Evolutionary conservation across 2,113 vertebrate genomes (phyloP).

Genomic region (Octodon degus): DNA sequence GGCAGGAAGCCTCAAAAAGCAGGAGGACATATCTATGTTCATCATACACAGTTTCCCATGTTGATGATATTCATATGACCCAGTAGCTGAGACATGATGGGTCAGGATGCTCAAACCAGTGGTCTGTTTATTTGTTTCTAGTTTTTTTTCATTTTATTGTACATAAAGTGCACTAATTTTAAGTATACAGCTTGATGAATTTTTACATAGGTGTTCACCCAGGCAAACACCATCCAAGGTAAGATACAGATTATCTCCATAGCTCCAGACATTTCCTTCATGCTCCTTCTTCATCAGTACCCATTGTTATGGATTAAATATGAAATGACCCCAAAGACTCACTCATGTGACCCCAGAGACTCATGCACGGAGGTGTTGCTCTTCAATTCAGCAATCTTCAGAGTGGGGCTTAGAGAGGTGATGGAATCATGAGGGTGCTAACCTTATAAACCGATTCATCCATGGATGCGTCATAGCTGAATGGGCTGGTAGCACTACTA

Average conservation of each 20-base stretch:
- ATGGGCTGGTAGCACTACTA: neutral
- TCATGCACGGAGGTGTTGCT: neutral
- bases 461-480: neutral
- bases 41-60: neutral
- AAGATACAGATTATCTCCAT: neutral
- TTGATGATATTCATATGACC: neutral
- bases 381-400: neutral
- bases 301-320: neutral
- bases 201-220: neutral
- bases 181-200: conserved; percentile 13
- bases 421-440: neutral
- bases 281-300: neutral
- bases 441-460: neutral
- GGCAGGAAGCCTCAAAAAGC: neutral
- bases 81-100: neutral
- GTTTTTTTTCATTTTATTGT: conserved; percentile 1
- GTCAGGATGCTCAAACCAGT: neutral
- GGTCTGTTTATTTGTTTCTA: neutral
- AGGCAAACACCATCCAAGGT: neutral
- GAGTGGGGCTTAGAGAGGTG: neutral
- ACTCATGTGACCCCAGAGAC: neutral
- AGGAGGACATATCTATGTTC: neutral
- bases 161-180: neutral
- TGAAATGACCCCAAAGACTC: neutral
- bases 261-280: neutral